A percentile compares a stretch with the other conserved stretches of the same genome.
phyloP scores from a whole-genome alignment of 2,888 invertebrate species.

The Stenchaetothrips biformis region DNA sequence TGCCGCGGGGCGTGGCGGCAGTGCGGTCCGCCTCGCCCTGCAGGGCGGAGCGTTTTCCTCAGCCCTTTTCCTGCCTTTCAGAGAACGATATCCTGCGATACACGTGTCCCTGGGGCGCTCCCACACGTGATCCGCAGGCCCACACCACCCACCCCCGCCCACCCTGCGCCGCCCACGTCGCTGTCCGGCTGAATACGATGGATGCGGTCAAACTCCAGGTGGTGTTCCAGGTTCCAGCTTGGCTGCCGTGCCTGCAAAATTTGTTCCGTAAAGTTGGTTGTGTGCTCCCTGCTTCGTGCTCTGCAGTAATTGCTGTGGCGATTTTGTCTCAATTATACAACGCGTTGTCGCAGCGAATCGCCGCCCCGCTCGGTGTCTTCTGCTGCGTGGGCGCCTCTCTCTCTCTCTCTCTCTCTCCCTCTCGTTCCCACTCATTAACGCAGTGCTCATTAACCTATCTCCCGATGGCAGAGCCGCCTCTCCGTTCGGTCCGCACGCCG shows the following conservation, averaged over 20 bases:
- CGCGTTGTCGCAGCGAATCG: neutral
- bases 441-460: conserved; percentile 6
- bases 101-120: neutral
- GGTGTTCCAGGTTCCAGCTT: no score
- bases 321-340: no score
- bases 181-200: no score
- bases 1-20: neutral
- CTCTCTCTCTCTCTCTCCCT: neutral
- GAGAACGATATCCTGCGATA: conserved; percentile 1
- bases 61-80: neutral
- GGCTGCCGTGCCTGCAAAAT: no score
- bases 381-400: neutral
- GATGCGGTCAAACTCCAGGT: no score
- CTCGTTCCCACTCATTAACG: neutral
- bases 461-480: neutral
- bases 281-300: no score
- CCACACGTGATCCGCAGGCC: neutral
- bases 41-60: neutral
- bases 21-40: neutral
- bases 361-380: neutral
- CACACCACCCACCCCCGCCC: neutral
- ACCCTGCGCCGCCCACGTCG: neutral
- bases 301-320: no score
- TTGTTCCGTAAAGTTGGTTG: no score
- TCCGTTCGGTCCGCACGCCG: neutral